Evolutionary conservation across 2,797 vertebrate genomes (phyloP), one percentile per base, ranked within the genome.

Genomic region (Neomorphus geoffroyi): DNA sequence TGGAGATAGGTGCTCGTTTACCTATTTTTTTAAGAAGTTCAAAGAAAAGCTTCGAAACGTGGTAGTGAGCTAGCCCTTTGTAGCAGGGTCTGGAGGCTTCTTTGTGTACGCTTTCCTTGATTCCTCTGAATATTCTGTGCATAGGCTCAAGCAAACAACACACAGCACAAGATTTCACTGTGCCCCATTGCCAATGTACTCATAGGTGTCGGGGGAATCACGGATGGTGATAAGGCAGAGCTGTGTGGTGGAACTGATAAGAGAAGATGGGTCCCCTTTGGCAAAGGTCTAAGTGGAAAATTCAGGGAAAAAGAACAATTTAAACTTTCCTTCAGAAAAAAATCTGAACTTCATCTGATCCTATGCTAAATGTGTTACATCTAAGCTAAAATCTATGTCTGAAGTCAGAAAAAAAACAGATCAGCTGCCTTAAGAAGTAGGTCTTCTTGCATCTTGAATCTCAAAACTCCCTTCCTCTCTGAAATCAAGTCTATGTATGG

Each of bases 141-240:
- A 74, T 11, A 33, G 6, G 23, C 6, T 48, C 32, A 57, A 11
- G 3, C 22, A 83, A 73, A 30, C 27, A 65, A 45, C 3, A 5
- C 22, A 43, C 3, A 51, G 37, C 15, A 30, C 24, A 66, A 69
- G 50, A 75, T 2, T 17, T 4, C 33, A 15, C 28, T 43, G 23
- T n/a, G 33, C 13, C 27, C 17, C 17, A 10, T 3, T 16, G 6
- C 5, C 51, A 48, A 1, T 2, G 23, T 28, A 53, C 6, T 77
- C 71, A 27, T 48, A 78, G 26, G 26, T 37, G 17, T 23, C 54
- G 35, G 21, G 18, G 23, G 14, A 74, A 45, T 46, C 32, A 41
- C 26, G 58, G 37, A 24, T 1, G 1, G 26, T 1, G 3, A 21
- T 13, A 32, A 2, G 16, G 10, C 58, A 82, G 46, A 69, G 27